A percentile compares a stretch with the other conserved stretches of the same genome.
These are phyloP conservation scores for Catotricha subobsoleta DNA, from an alignment of 2,888 invertebrate species.

Conservation along the genomic window DNA sequence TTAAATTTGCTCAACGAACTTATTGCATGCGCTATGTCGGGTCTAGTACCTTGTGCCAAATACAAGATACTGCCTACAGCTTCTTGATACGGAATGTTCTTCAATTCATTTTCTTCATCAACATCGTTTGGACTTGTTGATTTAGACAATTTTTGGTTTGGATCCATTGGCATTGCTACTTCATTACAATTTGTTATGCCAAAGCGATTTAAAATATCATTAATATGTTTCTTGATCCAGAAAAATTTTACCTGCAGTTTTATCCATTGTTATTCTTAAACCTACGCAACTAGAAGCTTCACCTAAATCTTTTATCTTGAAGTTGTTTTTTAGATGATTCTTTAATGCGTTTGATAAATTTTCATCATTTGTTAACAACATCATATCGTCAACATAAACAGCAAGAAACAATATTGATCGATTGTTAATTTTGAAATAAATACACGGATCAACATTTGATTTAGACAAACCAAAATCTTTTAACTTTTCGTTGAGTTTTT, in stretches of 20 bases:
- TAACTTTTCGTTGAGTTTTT: constrained; percentile 3
- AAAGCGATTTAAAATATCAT: constrained; percentile 8
- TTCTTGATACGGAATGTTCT: constrained; percentile 9
- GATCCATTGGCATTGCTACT: constrained; percentile 10
- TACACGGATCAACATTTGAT: constrained; percentile 8
- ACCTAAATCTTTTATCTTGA: constrained; percentile 8
- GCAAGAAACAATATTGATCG: constrained; percentile 5
- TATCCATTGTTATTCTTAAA: background rate
- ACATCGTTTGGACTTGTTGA: constrained; percentile 9
- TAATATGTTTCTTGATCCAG: constrained; percentile 8
- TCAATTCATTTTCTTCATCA: constrained; percentile 9
- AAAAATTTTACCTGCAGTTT: constrained; percentile 4
- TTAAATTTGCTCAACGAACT: constrained; percentile 10
- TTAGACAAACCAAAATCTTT: constrained; percentile 4
- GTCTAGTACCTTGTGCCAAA: constrained; percentile 11
- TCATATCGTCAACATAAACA: constrained; percentile 10
- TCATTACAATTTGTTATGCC: constrained; percentile 9
- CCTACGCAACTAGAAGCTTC: background rate
- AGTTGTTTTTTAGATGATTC: background rate
- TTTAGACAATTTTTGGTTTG: constrained; percentile 9
- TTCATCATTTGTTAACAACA: background rate
- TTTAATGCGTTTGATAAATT: background rate
- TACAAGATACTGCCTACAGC: constrained; percentile 9
- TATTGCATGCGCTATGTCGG: constrained; percentile 10
- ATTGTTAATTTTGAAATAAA: constrained; percentile 1